Percentiles rank a stretch among this genome's conserved stretches.
Evolutionary conservation across 2,113 vertebrate species (phyloP).

Genomic region (Nycticryphes semicollaris): DNA sequence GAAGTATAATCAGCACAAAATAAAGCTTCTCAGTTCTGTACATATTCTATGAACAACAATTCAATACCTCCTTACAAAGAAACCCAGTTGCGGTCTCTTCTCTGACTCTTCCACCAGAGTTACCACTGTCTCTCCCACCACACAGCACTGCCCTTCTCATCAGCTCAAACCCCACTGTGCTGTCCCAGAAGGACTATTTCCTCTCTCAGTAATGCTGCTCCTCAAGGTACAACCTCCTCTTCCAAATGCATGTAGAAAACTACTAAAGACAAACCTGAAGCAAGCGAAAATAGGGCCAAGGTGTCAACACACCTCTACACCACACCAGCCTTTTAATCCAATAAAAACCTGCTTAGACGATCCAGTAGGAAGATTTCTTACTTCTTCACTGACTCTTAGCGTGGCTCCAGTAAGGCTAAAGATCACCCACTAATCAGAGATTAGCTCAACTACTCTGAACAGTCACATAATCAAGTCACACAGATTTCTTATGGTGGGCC

Average conservation of each 20-base stretch:
- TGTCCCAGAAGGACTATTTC: neutral
- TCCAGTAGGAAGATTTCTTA: neutral
- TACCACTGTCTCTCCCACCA: neutral
- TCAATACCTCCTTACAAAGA: neutral
- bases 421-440: neutral
- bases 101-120: neutral
- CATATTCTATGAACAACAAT: neutral
- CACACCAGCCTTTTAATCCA: neutral
- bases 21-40: neutral
- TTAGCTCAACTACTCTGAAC: neutral
- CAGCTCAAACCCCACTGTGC: neutral
- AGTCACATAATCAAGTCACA: neutral
- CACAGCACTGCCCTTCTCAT: neutral
- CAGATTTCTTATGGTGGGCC: neutral
- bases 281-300: neutral
- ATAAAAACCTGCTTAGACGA: neutral
- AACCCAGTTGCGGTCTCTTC: neutral
- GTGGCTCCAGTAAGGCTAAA: neutral
- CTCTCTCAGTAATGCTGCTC: neutral
- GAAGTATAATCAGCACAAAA: neutral
- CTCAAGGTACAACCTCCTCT: neutral
- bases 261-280: neutral
- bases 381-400: neutral
- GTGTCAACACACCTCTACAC: neutral
- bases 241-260: neutral